Percentiles rank a stretch among this genome's conserved stretches.
These are phyloP conservation scores for Plecotus auritus DNA, from an alignment of 2,113 vertebrate genomes.

Conservation along the genomic window DNA sequence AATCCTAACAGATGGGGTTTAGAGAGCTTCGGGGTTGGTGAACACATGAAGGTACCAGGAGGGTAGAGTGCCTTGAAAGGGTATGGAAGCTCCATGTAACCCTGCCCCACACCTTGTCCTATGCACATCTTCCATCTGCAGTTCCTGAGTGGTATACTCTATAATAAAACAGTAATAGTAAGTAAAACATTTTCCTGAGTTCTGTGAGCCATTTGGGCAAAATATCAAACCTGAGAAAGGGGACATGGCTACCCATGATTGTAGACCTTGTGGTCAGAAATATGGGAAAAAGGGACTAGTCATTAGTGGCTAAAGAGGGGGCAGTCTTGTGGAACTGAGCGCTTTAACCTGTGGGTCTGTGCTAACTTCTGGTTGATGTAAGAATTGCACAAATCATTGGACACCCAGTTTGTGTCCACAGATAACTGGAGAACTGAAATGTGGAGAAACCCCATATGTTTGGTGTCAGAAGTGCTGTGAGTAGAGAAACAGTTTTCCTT, in stretches of 20 bases:
- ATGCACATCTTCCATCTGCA: neutral
- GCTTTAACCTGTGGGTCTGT: neutral
- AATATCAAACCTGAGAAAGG: neutral
- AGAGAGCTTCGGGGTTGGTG: neutral
- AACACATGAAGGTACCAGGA: neutral
- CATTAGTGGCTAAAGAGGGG: too few species aligned
- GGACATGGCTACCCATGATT: neutral
- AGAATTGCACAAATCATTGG: neutral
- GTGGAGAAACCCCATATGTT: neutral
- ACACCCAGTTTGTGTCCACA: neutral
- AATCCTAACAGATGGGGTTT: neutral
- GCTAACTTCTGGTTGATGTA: neutral
- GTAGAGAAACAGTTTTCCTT: neutral
- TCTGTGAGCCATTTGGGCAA: neutral
- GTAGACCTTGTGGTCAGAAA: neutral
- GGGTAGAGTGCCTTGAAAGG: neutral
- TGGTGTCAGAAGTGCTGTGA: neutral
- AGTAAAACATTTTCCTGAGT: neutral
- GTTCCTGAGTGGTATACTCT: neutral
- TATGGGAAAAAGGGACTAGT: neutral
- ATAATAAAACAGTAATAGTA: neutral
- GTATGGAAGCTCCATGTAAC: neutral
- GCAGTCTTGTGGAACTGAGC: neutral
- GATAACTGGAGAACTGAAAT: neutral
- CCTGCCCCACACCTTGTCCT: neutral